These are phyloP conservation scores for Corythoichthys intestinalis DNA, from an alignment of 2,113 vertebrate species.

Conservation along the genomic window DNA sequence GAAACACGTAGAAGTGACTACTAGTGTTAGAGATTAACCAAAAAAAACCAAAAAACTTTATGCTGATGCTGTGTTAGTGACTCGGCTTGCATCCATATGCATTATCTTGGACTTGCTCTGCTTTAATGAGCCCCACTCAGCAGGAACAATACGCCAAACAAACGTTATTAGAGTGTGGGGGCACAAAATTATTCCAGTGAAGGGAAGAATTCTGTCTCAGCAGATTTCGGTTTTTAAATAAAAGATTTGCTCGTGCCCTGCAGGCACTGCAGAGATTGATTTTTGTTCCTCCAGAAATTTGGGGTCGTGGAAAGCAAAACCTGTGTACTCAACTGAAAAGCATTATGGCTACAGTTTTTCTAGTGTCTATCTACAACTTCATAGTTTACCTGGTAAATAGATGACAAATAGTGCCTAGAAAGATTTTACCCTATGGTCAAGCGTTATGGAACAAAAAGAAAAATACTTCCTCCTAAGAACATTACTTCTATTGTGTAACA, in stretches of 20 bases:
- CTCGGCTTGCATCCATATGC: slow-evolving; percentile 14
- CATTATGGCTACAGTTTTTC: not conserved
- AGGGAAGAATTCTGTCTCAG: not conserved
- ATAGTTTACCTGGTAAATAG: not conserved
- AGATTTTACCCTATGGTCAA: not conserved
- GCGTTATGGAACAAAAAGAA: not conserved
- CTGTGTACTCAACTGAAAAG: not conserved
- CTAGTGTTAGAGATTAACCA: not conserved
- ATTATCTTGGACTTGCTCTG: slow-evolving; percentile 19
- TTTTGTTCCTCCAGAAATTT: not conserved
- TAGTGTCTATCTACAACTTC: not conserved
- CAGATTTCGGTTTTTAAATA: not conserved
- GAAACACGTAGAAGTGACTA: not conserved
- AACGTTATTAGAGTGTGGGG: not conserved
- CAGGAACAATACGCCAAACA: slow-evolving; percentile 13
- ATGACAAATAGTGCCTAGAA: too few relatives aligned
- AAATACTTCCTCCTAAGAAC: not conserved
- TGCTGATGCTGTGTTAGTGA: too few relatives aligned
- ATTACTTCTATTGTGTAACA: not conserved
- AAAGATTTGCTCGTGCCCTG: not conserved
- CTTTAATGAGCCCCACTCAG: slow-evolving; percentile 15
- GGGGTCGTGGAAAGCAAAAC: not conserved
- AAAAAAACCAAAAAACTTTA: slow-evolving; percentile 1
- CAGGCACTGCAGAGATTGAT: not conserved
- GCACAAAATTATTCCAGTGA: not conserved